Conservation (phyloP, 2,888 invertebrate genomes). For the Lasius fuliginosus region DNA sequence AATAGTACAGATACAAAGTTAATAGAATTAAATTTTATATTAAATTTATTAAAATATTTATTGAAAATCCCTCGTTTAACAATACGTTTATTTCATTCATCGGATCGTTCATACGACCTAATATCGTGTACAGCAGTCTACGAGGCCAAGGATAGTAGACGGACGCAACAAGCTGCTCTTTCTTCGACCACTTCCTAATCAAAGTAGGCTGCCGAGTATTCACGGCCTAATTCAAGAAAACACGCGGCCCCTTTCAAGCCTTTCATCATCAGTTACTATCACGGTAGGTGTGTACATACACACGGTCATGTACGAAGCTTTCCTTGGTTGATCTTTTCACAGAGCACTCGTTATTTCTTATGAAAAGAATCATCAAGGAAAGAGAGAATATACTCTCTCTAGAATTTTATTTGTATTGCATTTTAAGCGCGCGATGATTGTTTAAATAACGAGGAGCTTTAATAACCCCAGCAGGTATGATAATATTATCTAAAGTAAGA, state of each 20-base stretch:
- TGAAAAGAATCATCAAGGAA: constrained; percentile 62
- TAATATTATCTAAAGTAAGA: constrained; percentile 52
- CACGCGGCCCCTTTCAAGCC: constrained; percentile 80
- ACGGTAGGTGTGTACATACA: constrained; percentile 69
- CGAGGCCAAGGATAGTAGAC: constrained; percentile 62
- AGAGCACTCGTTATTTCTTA: constrained; percentile 73
- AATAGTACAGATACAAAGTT: background rate
- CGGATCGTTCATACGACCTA: constrained; percentile 7
- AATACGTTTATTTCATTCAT: background rate
- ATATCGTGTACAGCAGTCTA: constrained; percentile 29
- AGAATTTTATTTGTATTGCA: constrained; percentile 60
- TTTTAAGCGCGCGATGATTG: constrained; percentile 57
- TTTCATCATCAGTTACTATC: constrained; percentile 73
- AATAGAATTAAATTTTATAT: background rate
- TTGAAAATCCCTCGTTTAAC: background rate
- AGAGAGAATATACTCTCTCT: background rate
- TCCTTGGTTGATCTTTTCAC: constrained; percentile 72
- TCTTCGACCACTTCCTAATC: constrained; percentile 80
- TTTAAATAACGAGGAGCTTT: constrained; percentile 25
- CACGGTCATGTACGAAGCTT: constrained; percentile 59
- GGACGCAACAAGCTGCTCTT: constrained; percentile 80
- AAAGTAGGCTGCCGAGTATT: constrained; percentile 79
- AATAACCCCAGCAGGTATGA: constrained; percentile 33
- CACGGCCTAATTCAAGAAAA: constrained; percentile 84
- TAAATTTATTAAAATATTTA: background rate